Percentiles rank a stretch among this genome's conserved stretches.
These are phyloP conservation scores for Bombycilla garrulus DNA, from an alignment of 2,113 vertebrate genomes.

Conservation along the genomic window DNA sequence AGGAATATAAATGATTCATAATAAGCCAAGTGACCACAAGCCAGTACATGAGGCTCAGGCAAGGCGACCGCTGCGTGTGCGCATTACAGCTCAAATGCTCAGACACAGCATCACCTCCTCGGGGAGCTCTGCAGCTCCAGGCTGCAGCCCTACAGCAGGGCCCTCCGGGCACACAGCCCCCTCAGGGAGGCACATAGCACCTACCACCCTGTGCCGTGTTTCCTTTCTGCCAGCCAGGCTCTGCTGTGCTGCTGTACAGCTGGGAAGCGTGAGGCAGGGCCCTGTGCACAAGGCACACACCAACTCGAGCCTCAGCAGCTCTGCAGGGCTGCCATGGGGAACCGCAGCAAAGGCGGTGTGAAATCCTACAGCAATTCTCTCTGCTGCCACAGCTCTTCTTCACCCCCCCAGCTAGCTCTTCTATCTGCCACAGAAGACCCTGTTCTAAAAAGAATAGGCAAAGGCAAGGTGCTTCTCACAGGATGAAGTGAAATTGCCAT, in stretches of 20 bases:
- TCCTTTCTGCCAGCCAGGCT: background rate
- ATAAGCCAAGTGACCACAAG: background rate
- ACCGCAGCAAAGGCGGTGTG: background rate
- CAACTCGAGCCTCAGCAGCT: background rate
- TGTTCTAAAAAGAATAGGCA: background rate
- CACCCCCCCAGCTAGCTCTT: background rate
- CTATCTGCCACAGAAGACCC: background rate
- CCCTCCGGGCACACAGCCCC: background rate
- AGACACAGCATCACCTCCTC: accelerated
- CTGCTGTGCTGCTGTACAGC: background rate
- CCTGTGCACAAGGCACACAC: background rate
- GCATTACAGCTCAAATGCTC: background rate
- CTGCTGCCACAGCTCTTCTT: background rate
- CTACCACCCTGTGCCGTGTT: accelerated
- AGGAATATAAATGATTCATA: background rate
- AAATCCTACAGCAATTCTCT: background rate
- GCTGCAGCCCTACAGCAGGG: background rate
- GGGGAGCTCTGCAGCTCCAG: background rate
- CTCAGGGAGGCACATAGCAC: accelerated
- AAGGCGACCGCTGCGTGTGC: background rate
- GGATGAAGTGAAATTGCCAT: background rate
- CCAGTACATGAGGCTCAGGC: background rate
- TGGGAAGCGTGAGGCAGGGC: background rate
- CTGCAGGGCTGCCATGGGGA: background rate
- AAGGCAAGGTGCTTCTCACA: background rate